A percentile compares a stretch with the other conserved stretches of the same genome.
These are phyloP conservation scores for Thecophora atra DNA, from an alignment of 2,888 invertebrate species.

Conservation along the genomic window DNA sequence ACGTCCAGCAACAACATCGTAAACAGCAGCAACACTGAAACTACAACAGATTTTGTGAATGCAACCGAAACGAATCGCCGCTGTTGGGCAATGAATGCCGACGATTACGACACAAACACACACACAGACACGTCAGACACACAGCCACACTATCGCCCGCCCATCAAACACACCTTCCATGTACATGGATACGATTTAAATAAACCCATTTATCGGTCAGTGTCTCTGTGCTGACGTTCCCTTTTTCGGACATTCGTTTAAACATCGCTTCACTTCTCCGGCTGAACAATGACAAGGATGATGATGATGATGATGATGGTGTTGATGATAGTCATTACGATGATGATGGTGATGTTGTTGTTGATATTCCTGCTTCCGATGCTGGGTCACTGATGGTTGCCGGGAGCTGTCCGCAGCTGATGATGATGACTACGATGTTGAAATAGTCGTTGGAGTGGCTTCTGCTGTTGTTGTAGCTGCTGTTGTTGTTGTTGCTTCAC, in stretches of 20 bases:
- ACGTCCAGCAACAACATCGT: constrained; percentile 34
- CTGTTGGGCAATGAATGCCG: constrained; percentile 31
- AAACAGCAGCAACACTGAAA: neutral
- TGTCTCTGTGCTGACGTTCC: constrained; percentile 47
- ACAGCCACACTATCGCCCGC: constrained; percentile 24
- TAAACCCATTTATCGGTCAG: constrained; percentile 54
- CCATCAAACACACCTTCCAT: constrained; percentile 5
- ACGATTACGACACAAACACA: neutral
- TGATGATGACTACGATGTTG: neutral
- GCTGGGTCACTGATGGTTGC: neutral
- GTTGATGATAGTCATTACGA: neutral
- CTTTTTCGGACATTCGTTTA: constrained; percentile 22
- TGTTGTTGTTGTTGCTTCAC: neutral
- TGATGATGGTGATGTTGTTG: constrained; percentile 2
- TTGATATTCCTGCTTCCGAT: neutral
- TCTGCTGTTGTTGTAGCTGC: neutral
- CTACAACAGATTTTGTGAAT: neutral
- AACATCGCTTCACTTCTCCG: neutral
- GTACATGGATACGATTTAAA: constrained; percentile 43
- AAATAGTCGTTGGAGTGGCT: too few species aligned
- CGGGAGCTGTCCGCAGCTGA: neutral
- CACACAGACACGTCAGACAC: constrained; percentile 30
- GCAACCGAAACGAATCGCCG: constrained; percentile 26
- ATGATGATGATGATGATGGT: constrained; percentile 10
- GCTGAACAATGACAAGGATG: neutral